Percentiles rank a stretch among this genome's conserved stretches.
Conservation (phyloP, 2,888 invertebrate species). For the Hydriomena furcata region DNA sequence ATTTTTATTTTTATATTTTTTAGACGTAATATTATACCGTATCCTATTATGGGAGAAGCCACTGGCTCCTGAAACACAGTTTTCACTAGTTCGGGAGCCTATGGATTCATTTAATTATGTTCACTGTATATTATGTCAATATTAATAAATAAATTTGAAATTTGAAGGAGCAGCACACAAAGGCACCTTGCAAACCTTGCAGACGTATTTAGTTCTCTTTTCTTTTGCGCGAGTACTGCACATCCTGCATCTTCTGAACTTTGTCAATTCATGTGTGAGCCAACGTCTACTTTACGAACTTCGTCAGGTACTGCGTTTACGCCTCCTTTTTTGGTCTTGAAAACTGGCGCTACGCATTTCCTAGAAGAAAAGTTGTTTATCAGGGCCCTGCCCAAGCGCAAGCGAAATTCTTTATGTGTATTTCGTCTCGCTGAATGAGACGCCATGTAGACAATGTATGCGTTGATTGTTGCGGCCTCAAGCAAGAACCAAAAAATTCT, state of each 20-base stretch:
- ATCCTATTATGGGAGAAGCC: no score
- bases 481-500: constrained; percentile 30
- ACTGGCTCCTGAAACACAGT: no score
- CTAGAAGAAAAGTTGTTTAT: constrained; percentile 20
- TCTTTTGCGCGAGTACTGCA: constrained; percentile 29
- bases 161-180: constrained; percentile 20
- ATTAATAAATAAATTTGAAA: no score
- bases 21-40: no score
- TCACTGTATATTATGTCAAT: no score
- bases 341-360: constrained; percentile 29
- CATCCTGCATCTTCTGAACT: constrained; percentile 29
- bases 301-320: constrained; percentile 29
- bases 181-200: constrained; percentile 27
- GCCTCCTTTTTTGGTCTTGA: constrained; percentile 31
- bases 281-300: constrained; percentile 28
- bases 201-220: constrained; percentile 32
- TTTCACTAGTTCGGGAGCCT: no score
- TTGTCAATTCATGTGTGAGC: constrained; percentile 21
- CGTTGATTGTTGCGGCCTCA: constrained; percentile 29
- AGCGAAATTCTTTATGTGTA: constrained; percentile 20
- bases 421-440: constrained; percentile 19
- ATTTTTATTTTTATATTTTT: no score
- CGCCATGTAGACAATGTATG: constrained; percentile 26
- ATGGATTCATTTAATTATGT: no score
- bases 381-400: constrained; percentile 21